These are phyloP conservation scores for Jaculus jaculus DNA, from an alignment of 2,113 vertebrate genomes.

Conservation along the genomic window DNA sequence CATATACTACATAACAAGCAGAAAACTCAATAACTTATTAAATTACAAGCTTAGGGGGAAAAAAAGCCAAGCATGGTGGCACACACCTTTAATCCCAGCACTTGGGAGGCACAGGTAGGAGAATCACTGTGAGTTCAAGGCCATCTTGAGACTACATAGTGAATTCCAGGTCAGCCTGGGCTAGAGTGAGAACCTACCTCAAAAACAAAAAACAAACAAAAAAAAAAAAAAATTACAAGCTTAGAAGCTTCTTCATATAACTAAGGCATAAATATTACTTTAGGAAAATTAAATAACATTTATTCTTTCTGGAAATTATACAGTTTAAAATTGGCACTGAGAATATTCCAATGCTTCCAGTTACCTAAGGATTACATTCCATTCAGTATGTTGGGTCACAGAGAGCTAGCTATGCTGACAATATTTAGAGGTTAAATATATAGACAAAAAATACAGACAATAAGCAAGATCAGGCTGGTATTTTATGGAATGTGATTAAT, in stretches of 20 bases:
- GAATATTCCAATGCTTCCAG: neutral
- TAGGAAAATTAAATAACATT: constrained; percentile 33
- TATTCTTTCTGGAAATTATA: constrained; percentile 46
- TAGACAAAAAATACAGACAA: neutral
- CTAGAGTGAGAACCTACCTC: no score
- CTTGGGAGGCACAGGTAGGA: no score
- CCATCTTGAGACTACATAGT: no score
- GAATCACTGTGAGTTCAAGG: no score
- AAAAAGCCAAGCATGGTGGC: no score
- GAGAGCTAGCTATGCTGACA: neutral
- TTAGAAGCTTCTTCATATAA: no score
- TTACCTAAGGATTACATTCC: neutral
- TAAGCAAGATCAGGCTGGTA: neutral
- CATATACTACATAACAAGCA: neutral
- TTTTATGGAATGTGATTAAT: constrained; percentile 24
- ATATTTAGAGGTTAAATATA: constrained; percentile 20
- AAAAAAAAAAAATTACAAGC: no score
- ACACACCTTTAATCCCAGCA: no score
- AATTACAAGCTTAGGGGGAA: neutral
- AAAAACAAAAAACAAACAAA: no score
- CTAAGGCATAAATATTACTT: neutral
- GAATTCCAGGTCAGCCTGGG: no score
- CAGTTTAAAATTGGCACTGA: constrained; percentile 33
- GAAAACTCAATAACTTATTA: neutral
- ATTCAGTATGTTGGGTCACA: neutral